Conservation (phyloP, 2,888 invertebrate genomes). For the Sinotaia quadrata region DNA sequence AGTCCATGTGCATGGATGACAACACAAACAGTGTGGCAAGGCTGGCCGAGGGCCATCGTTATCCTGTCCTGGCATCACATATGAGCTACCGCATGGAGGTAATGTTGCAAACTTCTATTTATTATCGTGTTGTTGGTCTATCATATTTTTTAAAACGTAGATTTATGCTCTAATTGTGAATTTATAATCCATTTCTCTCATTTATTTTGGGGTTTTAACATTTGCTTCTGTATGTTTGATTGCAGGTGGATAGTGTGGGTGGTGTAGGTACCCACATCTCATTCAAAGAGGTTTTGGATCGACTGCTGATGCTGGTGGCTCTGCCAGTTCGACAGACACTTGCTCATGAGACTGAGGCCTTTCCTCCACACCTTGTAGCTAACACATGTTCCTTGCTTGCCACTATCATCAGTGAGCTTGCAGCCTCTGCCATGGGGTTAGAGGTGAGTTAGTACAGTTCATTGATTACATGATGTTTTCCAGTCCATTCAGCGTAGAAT, state of each 20-base stretch:
- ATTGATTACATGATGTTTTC: no score
- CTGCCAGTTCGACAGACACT: conserved; percentile 81
- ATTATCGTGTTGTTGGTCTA: no score
- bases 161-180: no score
- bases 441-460: conserved; percentile 79
- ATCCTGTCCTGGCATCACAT: conserved; percentile 84
- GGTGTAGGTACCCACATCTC: conserved; percentile 75
- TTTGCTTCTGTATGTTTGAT: no score
- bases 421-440: conserved; percentile 81
- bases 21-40: conserved; percentile 74
- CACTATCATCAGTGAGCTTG: conserved; percentile 89
- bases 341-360: conserved; percentile 72
- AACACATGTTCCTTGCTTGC: conserved; percentile 77
- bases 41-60: conserved; percentile 80
- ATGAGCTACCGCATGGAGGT: conserved; percentile 81
- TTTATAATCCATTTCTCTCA: no score
- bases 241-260: conserved; percentile 43
- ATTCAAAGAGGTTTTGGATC: conserved; percentile 86
- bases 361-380: conserved; percentile 74
- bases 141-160: no score
- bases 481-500: no score
- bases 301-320: conserved; percentile 85
- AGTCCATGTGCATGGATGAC: conserved; percentile 66
- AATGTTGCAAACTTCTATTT: conserved; percentile 40
- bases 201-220: no score